These are phyloP conservation scores for Glossosoma conforme DNA, from an alignment of 1,140 invertebrate species.

Conservation along the genomic window DNA sequence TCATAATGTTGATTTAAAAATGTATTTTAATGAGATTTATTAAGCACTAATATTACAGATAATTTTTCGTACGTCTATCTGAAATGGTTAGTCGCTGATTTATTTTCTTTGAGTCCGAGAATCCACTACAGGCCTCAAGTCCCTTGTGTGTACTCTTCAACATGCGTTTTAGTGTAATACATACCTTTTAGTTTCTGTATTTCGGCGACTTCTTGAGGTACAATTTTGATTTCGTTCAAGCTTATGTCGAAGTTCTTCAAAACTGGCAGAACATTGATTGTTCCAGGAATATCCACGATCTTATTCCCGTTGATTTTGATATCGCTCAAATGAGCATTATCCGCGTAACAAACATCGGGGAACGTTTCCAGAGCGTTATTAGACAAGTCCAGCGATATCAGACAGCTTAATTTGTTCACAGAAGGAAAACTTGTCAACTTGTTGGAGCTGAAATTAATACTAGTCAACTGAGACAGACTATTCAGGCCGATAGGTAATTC, in stretches of 20 bases:
- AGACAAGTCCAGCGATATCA: slow-evolving; percentile 61
- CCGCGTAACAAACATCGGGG: slow-evolving; percentile 57
- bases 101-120: too few species aligned
- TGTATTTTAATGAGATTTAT: too few species aligned
- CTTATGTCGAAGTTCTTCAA: slow-evolving; percentile 68
- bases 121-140: too few species aligned
- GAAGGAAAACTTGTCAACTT: slow-evolving; percentile 56
- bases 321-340: slow-evolving; percentile 61
- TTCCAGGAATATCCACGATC: slow-evolving; percentile 58
- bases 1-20: too few species aligned
- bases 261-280: slow-evolving; percentile 53
- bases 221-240: slow-evolving; percentile 57
- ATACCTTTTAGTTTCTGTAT: slow-evolving; percentile 66
- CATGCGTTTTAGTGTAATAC: too few species aligned
- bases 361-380: slow-evolving; percentile 63
- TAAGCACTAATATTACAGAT: too few species aligned
- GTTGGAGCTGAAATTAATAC: slow-evolving; percentile 67
- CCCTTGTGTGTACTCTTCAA: too few species aligned
- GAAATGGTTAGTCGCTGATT: too few species aligned
- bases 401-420: slow-evolving; percentile 49
- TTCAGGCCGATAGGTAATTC: slow-evolving; percentile 56
- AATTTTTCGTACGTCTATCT: too few species aligned
- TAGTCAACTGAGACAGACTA: slow-evolving; percentile 59
- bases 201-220: slow-evolving; percentile 61
- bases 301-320: slow-evolving; percentile 62